Percentiles rank a stretch among this genome's conserved stretches.
Evolutionary conservation across 2,113 vertebrate species (phyloP).

Genomic region (Microtus montanus): DNA sequence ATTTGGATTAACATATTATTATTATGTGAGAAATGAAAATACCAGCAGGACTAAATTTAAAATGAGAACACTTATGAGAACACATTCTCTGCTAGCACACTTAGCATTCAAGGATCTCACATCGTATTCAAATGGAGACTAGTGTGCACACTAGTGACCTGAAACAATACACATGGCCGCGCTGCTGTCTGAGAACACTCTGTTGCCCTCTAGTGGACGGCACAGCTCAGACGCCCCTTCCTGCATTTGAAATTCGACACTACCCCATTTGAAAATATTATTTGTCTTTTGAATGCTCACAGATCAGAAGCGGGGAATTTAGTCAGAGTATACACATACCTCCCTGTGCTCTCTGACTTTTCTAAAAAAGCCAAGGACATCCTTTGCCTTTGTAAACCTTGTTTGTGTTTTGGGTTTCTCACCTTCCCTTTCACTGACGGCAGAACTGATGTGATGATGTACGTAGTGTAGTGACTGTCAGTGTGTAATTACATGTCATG

Average conservation of each 20-base stretch:
- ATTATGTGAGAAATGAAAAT: slow-evolving; percentile 49
- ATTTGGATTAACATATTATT: slow-evolving; percentile 34
- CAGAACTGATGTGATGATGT: background rate
- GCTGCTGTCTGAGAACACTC: background rate
- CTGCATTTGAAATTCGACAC: background rate
- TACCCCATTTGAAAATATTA: background rate
- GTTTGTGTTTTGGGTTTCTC: background rate
- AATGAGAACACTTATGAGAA: background rate
- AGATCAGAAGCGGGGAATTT: background rate
- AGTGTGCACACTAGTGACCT: slow-evolving; percentile 20
- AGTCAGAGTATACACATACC: background rate
- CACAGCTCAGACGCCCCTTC: background rate
- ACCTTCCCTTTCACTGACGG: background rate
- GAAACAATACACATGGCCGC: background rate
- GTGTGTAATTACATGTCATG: background rate
- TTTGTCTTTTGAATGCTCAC: background rate
- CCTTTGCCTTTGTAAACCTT: slow-evolving; percentile 30
- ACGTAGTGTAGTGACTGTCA: background rate
- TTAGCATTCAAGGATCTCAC: background rate
- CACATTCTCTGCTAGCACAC: background rate
- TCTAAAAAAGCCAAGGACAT: background rate
- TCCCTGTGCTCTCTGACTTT: background rate
- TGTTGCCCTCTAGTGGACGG: slow-evolving; percentile 60
- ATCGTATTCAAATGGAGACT: background rate
- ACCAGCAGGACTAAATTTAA: background rate